These are phyloP conservation scores for Parambassis ranga DNA, from an alignment of 2,797 vertebrate species.

Conservation along the genomic window DNA sequence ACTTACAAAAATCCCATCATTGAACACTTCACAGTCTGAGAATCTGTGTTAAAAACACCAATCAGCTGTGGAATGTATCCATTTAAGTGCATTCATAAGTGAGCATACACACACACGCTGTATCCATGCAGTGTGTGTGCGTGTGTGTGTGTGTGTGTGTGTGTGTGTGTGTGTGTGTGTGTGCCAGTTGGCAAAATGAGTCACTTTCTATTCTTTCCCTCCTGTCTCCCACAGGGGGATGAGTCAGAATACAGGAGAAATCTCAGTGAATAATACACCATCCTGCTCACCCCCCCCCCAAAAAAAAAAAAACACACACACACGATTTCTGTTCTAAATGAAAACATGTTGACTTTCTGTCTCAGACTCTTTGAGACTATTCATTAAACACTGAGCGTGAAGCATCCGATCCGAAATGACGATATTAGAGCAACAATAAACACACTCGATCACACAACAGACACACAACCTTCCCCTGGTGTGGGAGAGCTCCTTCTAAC, in stretches of 20 bases:
- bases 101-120: slow-evolving; percentile 18
- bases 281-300: not conserved
- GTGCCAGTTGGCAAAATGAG: slow-evolving; percentile 48
- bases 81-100: not conserved
- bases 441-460: no score
- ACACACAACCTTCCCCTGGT: slow-evolving; percentile 30
- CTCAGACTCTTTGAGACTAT: not conserved
- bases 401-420: no score
- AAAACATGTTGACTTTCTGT: not conserved
- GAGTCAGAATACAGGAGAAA: slow-evolving; percentile 52
- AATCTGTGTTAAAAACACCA: slow-evolving; percentile 11
- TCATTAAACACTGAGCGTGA: not conserved
- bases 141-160: slow-evolving; percentile 11
- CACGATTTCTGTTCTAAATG: not conserved
- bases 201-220: slow-evolving; percentile 57
- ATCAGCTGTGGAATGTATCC: slow-evolving; percentile 1
- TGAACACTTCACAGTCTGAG: not conserved
- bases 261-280: slow-evolving; percentile 31
- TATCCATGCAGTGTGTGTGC: slow-evolving; percentile 16
- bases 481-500: slow-evolving; percentile 44
- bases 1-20: slow-evolving; percentile 1
- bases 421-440: no score
- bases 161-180: no score
- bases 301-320: not conserved
- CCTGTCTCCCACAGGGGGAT: slow-evolving; percentile 55